A percentile compares a stretch with the other conserved stretches of the same genome.
Evolutionary conservation across 2,113 vertebrate genomes (phyloP).

Genomic region (Heterocephalus glaber): DNA sequence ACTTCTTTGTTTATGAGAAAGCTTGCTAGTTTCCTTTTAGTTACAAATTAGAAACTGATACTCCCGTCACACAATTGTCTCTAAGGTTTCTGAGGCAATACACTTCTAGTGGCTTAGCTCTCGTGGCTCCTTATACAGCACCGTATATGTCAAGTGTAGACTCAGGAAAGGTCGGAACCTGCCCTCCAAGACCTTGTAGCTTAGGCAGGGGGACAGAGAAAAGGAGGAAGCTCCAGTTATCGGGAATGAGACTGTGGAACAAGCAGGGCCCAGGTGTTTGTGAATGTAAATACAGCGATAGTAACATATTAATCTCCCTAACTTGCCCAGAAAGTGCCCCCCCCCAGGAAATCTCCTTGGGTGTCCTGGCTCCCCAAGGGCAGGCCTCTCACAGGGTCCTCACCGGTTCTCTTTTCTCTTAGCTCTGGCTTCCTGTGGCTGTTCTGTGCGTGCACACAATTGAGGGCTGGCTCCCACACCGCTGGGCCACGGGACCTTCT

Average conservation of each 20-base stretch:
- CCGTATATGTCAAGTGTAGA: not conserved
- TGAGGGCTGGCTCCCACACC: not conserved
- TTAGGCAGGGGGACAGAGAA: not conserved
- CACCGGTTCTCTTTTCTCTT: not conserved
- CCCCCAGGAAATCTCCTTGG: not conserved
- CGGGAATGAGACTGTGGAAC: not conserved
- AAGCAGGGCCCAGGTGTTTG: not conserved
- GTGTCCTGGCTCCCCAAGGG: not conserved
- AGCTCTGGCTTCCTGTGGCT: not conserved
- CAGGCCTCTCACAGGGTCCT: not conserved
- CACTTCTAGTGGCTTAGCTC: slow-evolving; percentile 1
- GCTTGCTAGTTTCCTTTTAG: slow-evolving; percentile 65
- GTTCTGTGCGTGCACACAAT: not conserved
- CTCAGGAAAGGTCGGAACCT: not conserved
- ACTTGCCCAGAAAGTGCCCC: not conserved
- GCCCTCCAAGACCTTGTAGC: not conserved
- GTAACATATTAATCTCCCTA: too few relatives aligned
- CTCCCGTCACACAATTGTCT: slow-evolving; percentile 30
- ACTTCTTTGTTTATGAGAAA: slow-evolving; percentile 69
- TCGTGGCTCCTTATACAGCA: not conserved
- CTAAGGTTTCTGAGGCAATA: slow-evolving; percentile 22
- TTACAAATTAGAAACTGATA: slow-evolving; percentile 74
- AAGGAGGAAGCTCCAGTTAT: not conserved
- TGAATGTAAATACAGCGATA: not conserved
- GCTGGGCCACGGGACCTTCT: not conserved